Base-by-base conservation (phyloP, 2,113 vertebrate species). In the Pterophyllum scalare region DNA sequence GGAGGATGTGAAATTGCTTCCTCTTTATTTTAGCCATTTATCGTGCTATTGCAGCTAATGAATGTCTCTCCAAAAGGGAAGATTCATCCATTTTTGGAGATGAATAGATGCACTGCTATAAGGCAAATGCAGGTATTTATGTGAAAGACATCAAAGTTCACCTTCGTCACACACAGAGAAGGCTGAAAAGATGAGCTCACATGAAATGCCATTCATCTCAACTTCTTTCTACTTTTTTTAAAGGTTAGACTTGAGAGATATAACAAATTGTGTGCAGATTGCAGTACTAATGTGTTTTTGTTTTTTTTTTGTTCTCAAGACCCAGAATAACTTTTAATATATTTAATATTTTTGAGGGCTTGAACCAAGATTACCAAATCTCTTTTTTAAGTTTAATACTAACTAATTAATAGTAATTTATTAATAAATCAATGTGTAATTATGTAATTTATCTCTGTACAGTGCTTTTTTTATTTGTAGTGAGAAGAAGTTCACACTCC, bases 11-110 rank as follows among this genome's bases (percentile, higher is more conserved):
- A 96, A 92, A 92, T 93, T 92, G 88, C 93, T 93, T 96, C 88
- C 89, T 96, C 96, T 96, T 95, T 88, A 92, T 94, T 94, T 91
- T 78, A 93, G 93, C 88, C 90, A 93, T 96, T 95, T 95, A 95
- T 96, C 95, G 94, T 95, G 93, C 87, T 85, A 83, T 80, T 76
- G 89, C 94, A 93, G 96, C 94, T 87, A 93, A 94, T 96, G 95
- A 96, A 95, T 91, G 92, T 94, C 52, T 90, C 92, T 95, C 91
- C 87, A 91, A 89, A 84, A 79, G 93, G 93, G 91, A 94, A 88
- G 82, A 92, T 89, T 86, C 82, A 77, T 91, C 80, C 94, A 93
- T 96, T 96, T 91, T 95, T 81, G 92, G 81, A 67, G 81, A 31
- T 93, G 89, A 95, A 94, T 92, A 87, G 90, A 84, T 60, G 83